phyloP scores from a whole-genome alignment of 1,140 invertebrate species.

The Chlorops oryzae region DNA sequence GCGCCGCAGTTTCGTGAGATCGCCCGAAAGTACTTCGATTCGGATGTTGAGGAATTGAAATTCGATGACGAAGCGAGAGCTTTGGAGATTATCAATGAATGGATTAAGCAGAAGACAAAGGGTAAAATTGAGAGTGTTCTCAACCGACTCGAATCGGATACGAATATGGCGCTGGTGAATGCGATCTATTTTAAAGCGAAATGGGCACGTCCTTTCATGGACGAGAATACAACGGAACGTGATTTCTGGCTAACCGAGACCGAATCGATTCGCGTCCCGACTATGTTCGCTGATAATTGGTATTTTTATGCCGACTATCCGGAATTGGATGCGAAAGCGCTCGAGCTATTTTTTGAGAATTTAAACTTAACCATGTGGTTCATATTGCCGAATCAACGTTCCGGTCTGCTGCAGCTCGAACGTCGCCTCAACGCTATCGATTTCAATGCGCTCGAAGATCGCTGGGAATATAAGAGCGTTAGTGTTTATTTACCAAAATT shows the following conservation, averaged over 20 bases:
- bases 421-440: slow-evolving; percentile 48
- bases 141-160: slow-evolving; percentile 42
- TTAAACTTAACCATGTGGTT: slow-evolving; percentile 57
- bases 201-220: slow-evolving; percentile 59
- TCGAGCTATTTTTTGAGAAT: slow-evolving; percentile 57
- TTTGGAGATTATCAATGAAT: slow-evolving; percentile 56
- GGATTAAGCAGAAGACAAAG: slow-evolving; percentile 59
- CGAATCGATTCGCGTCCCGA: slow-evolving; percentile 50
- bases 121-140: slow-evolving; percentile 60
- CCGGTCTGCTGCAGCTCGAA: slow-evolving; percentile 52
- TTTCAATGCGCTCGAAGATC: slow-evolving; percentile 44
- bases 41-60: slow-evolving; percentile 51
- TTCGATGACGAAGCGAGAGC: slow-evolving; percentile 50
- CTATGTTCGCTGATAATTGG: slow-evolving; percentile 53
- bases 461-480: slow-evolving; percentile 43
- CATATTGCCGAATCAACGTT: slow-evolving; percentile 56
- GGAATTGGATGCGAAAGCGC: slow-evolving; percentile 49
- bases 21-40: slow-evolving; percentile 38
- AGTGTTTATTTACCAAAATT: slow-evolving; percentile 59
- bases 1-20: slow-evolving; percentile 32
- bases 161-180: slow-evolving; percentile 57
- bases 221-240: slow-evolving; percentile 48
- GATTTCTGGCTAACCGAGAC: slow-evolving; percentile 52
- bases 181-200: slow-evolving; percentile 69
- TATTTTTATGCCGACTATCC: slow-evolving; percentile 51